Conservation (phyloP, 1,140 invertebrate species). For the Papilio dardanus region DNA sequence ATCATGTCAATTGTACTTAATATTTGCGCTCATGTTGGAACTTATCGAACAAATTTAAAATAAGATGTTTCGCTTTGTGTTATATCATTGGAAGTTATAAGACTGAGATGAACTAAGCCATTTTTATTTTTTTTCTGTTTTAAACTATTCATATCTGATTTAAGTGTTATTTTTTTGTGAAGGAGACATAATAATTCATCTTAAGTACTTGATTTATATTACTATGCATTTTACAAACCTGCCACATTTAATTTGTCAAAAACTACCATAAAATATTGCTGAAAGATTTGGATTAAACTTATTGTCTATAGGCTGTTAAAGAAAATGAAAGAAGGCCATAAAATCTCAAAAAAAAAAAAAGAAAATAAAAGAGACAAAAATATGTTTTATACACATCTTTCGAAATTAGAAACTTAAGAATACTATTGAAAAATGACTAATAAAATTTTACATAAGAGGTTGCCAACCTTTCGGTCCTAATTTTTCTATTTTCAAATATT, state of each 20-base stretch:
- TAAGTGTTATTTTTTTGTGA: constrained; percentile 25
- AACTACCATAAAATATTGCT: neutral
- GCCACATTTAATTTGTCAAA: constrained; percentile 39
- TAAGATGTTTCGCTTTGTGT: constrained; percentile 27
- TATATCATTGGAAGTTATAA: constrained; percentile 50
- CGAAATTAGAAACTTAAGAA: neutral
- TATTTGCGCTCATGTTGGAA: constrained; percentile 43
- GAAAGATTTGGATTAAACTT: neutral
- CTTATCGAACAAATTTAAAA: constrained; percentile 49
- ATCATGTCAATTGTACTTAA: constrained; percentile 55
- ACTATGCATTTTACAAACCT: constrained; percentile 42
- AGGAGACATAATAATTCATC: constrained; percentile 18
- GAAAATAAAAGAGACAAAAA: neutral
- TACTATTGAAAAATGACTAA: neutral
- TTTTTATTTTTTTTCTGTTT: constrained; percentile 34
- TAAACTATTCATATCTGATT: constrained; percentile 13
- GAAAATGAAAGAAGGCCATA: neutral
- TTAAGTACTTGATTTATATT: constrained; percentile 8
- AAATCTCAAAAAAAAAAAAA: too few species aligned
- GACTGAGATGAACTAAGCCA: constrained; percentile 50
- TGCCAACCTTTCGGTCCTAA: neutral
- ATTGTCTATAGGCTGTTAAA: neutral
- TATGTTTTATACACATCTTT: neutral
- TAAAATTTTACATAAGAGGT: neutral
- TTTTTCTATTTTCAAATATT: too few species aligned